Percentiles rank a stretch among this genome's conserved stretches.
phyloP scores from a whole-genome alignment of 1,140 invertebrate genomes.

The Drosophila bocki region DNA sequence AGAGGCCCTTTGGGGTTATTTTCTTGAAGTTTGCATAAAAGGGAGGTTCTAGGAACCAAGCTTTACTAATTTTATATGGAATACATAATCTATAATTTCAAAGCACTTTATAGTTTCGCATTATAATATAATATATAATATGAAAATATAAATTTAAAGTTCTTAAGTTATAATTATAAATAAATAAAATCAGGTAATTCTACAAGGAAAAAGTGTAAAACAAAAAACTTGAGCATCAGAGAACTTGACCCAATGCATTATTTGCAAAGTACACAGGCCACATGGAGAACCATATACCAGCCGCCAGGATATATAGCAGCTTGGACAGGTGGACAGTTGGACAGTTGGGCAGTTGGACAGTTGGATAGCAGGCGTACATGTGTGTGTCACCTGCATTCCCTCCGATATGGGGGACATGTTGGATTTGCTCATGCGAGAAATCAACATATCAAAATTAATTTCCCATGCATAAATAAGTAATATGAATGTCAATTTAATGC shows the following conservation, averaged over 20 bases:
- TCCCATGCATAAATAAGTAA: conserved; percentile 82
- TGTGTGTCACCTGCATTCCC: conserved; percentile 29
- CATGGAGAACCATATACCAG: not conserved
- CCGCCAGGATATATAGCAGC: not conserved
- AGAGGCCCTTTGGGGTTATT: not conserved
- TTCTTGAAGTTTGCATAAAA: not conserved
- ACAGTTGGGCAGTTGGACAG: not conserved
- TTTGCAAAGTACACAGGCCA: not conserved
- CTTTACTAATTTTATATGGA: not conserved
- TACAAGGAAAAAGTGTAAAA: not conserved
- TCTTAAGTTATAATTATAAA: not conserved
- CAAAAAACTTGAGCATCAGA: no score
- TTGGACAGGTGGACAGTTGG: not conserved
- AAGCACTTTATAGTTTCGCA: not conserved
- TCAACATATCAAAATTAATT: conserved; percentile 83
- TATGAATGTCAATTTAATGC: conserved; percentile 82
- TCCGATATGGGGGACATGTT: conserved; percentile 30
- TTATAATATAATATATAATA: no score
- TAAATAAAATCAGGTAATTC: not conserved
- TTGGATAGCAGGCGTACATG: not conserved
- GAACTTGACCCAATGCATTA: not conserved
- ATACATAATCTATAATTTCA: not conserved
- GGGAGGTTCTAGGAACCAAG: not conserved
- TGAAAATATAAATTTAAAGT: not conserved
- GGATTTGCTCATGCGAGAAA: conserved; percentile 77